Evolutionary conservation across 2,113 vertebrate species (phyloP), one percentile per base, ranked within the genome.

Genomic region (Falco punctatus): DNA sequence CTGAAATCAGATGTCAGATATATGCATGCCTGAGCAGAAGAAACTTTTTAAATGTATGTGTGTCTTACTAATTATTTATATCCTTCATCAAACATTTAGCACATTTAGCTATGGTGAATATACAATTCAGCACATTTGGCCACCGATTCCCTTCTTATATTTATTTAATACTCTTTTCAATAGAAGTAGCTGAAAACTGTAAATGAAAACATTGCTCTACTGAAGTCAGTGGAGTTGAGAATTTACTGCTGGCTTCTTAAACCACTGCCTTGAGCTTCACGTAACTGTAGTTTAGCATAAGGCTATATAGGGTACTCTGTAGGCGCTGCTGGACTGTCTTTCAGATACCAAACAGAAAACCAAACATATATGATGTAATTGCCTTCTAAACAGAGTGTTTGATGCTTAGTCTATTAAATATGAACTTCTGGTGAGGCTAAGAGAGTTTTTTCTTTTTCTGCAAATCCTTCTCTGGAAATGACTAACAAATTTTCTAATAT

Each of bases 51-150:
- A 77, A 93, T 89, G 77, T 69, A 77, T 59, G 58, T 66, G 42
- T 3, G 1, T 92, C 88, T 16, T 94, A 61, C 80, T 81, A 96
- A 97, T 97, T 97, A 97, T 97, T 97, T 94, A 97, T 97, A 59
- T 27, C 40, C 62, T 90, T 94, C 83, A 96, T 97, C n/a, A 97
- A 97, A 97, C 32, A 91, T 97, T 97, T 69, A 97, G 20, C 51
- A 85, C 55, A 71, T 96, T 89, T 83, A 93, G 84, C 75, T 83
- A 46, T 70, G 40, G 52, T 59, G 71, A 92, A 92, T 80, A 73
- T 74, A 67, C 33, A 91, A 30, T 95, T 97, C 90, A 94, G 82
- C 59, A 89, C 22, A 35, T 67, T 72, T 66, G 80, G 55, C n/a
- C 90, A 66, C 86, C 48, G 73, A 82, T 62, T 93, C 66, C 58